These are phyloP conservation scores for Hydrophis major DNA, from an alignment of 2,797 vertebrate genomes.

Conservation along the genomic window DNA sequence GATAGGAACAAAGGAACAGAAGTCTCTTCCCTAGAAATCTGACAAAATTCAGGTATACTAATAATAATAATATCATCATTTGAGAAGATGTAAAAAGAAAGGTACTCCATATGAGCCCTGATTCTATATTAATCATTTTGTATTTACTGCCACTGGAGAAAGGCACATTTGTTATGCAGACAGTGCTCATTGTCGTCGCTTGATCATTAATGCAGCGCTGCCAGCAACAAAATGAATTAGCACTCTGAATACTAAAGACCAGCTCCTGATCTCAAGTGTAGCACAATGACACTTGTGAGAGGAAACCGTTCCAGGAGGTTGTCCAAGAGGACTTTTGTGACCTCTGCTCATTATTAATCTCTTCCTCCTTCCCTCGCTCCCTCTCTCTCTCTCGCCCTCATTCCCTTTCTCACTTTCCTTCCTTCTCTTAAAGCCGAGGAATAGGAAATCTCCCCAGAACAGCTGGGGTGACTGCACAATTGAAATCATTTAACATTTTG, in stretches of 20 bases:
- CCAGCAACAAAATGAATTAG: conserved; percentile 71
- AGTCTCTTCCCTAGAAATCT: conserved; percentile 21
- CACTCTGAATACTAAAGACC: conserved; percentile 69
- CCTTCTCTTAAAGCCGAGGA: conserved; percentile 45
- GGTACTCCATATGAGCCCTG: conserved; percentile 62
- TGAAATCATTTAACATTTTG: conserved; percentile 40
- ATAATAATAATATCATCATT: not conserved
- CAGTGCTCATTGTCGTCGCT: conserved; percentile 70
- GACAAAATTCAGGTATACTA: conserved; percentile 38
- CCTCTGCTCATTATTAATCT: conserved; percentile 43
- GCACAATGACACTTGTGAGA: conserved; percentile 62
- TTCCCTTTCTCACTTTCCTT: not conserved
- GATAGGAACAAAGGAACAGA: conserved; percentile 17
- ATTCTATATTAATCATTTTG: conserved; percentile 70
- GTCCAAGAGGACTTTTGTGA: conserved; percentile 57
- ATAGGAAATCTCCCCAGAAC: conserved; percentile 39
- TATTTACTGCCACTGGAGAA: conserved; percentile 72
- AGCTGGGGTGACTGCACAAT: conserved; percentile 39
- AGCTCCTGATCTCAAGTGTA: conserved; percentile 44
- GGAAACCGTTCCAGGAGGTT: conserved; percentile 53
- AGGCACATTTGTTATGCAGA: conserved; percentile 74
- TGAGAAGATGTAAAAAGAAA: conserved; percentile 14
- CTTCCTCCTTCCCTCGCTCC: conserved; percentile 36
- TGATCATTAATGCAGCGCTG: conserved; percentile 69
- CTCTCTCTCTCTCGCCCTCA: not conserved